These are phyloP conservation scores for Rhabdophis nuchalis DNA, from an alignment of 2,797 vertebrate genomes.

Conservation along the genomic window DNA sequence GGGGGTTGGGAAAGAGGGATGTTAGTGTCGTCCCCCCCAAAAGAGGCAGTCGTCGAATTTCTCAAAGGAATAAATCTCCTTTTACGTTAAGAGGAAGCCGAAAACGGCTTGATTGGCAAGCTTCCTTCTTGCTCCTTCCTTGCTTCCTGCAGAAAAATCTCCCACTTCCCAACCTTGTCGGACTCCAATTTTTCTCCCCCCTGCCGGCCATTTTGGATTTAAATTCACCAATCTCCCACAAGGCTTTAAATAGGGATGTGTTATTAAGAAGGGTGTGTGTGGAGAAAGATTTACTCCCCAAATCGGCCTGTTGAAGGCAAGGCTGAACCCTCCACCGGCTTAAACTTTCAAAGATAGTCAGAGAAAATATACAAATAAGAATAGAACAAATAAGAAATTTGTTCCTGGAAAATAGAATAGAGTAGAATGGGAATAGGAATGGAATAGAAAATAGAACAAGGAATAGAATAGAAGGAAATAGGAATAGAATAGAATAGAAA, in stretches of 20 bases:
- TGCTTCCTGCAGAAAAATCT: not conserved
- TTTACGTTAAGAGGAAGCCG: not conserved
- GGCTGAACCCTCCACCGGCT: not conserved
- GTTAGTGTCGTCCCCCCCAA: too few relatives aligned
- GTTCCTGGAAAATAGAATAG: too few relatives aligned
- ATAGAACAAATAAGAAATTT: too few relatives aligned
- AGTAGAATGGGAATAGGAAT: too few relatives aligned
- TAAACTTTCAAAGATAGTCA: not conserved
- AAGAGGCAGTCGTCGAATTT: not conserved
- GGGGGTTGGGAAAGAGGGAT: not conserved
- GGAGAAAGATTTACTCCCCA: not conserved
- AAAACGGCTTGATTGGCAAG: too few relatives aligned
- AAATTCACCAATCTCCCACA: not conserved
- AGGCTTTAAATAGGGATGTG: not conserved
- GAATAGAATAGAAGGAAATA: too few relatives aligned
- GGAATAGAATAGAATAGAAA: too few relatives aligned
- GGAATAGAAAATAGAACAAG: too few relatives aligned
- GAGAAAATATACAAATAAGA: too few relatives aligned
- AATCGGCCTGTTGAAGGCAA: not conserved
- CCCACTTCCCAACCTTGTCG: not conserved
- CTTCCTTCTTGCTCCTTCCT: not conserved
- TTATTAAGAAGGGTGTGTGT: not conserved
- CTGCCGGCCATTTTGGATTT: rapidly evolving
- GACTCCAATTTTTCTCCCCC: not conserved
- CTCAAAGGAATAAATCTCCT: not conserved